A percentile compares a stretch with the other conserved stretches of the same genome.
phyloP scores from a whole-genome alignment of 2,797 vertebrate genomes.

The Cryptoblepharus egeriae region DNA sequence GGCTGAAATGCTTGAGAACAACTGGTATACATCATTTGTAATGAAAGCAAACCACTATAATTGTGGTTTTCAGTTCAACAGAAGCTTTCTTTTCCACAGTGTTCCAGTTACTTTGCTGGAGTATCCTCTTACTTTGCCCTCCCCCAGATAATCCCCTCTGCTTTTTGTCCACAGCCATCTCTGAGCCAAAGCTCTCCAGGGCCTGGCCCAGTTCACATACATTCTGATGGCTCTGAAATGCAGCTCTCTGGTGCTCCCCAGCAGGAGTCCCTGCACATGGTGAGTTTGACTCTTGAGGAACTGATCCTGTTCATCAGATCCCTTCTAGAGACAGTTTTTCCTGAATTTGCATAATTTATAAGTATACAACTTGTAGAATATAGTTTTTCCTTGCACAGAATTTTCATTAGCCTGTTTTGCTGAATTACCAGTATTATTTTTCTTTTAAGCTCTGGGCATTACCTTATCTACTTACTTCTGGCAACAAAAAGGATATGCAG shows the following conservation, averaged over 20 bases:
- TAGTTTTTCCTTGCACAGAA: neutral
- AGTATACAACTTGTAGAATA: neutral
- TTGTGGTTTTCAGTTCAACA: too few relatives aligned
- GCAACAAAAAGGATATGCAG: neutral
- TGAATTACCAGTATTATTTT: too few relatives aligned
- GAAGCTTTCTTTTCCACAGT: neutral
- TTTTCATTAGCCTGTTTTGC: neutral
- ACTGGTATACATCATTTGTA: too few relatives aligned
- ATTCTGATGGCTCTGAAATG: constrained; percentile 4
- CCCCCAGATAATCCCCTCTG: neutral
- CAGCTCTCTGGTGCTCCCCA: neutral
- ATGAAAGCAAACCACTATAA: too few relatives aligned
- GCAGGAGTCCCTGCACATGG: neutral
- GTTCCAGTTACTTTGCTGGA: neutral
- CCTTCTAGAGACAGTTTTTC: too few relatives aligned
- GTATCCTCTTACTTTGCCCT: neutral
- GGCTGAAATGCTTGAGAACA: too few relatives aligned
- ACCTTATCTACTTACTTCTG: neutral
- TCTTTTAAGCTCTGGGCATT: neutral
- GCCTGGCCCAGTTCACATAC: neutral
- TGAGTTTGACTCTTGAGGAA: neutral
- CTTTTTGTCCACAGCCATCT: constrained; percentile 47
- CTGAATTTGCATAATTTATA: too few relatives aligned
- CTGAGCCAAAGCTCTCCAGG: constrained; percentile 32
- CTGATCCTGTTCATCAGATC: neutral